Percentiles rank a stretch among this genome's conserved stretches.
Conservation (phyloP, 2,888 invertebrate species). For the Watsonalla cultraria region DNA sequence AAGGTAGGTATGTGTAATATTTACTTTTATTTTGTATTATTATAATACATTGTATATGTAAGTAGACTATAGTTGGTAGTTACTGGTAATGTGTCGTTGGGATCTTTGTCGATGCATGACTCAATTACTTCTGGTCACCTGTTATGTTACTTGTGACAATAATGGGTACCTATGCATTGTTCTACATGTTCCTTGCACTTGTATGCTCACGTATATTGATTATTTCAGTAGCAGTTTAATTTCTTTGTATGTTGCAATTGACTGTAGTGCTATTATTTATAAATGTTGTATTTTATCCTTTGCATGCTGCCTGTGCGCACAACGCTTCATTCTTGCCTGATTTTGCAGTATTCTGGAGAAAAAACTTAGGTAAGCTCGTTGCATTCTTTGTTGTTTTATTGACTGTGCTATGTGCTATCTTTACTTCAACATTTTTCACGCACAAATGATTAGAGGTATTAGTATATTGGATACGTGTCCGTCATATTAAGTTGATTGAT, state of each 20-base stretch:
- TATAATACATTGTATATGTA: too few species aligned
- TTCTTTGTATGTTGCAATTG: not conserved
- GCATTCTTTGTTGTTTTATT: constrained; percentile 27
- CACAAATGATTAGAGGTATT: too few species aligned
- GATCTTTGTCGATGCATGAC: constrained; percentile 1
- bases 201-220: not conserved
- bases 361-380: constrained; percentile 86
- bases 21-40: too few species aligned
- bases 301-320: constrained; percentile 80
- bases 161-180: not conserved
- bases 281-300: constrained; percentile 73
- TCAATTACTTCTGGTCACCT: not conserved
- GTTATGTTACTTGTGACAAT: not conserved
- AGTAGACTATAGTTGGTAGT: too few species aligned
- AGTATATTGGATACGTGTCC: too few species aligned
- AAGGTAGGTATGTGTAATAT: too few species aligned
- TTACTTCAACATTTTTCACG: not conserved
- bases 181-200: constrained; percentile 1
- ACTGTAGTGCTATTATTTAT: constrained; percentile 37
- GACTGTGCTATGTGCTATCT: constrained; percentile 19
- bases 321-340: constrained; percentile 77
- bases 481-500: too few species aligned
- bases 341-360: constrained; percentile 89
- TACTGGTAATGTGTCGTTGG: not conserved
- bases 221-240: not conserved